phyloP scores from a whole-genome alignment of 2,888 invertebrate genomes.

The Callosobruchus maculatus region DNA sequence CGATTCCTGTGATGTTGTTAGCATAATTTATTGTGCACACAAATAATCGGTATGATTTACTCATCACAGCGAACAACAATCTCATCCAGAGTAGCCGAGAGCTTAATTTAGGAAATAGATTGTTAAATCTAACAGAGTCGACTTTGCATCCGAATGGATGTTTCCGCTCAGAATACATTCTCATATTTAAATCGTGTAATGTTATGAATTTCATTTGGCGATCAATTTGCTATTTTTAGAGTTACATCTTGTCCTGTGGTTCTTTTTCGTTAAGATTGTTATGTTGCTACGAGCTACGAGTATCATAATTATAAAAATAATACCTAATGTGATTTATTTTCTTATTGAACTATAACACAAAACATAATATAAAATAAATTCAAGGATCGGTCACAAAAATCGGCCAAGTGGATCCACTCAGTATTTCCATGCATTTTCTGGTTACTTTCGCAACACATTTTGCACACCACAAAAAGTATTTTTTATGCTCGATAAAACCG shows the following conservation, averaged over 20 bases:
- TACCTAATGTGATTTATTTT: too few species aligned
- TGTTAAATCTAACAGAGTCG: conserved; percentile 51
- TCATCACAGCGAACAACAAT: conserved; percentile 35
- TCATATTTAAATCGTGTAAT: conserved; percentile 51
- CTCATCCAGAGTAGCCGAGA: conserved; percentile 42
- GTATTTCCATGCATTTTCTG: too few species aligned
- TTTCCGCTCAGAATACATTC: conserved; percentile 51
- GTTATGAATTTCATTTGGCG: conserved; percentile 46
- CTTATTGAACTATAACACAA: too few species aligned
- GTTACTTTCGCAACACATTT: too few species aligned
- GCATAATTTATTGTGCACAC: conserved; percentile 17
- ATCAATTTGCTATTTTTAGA: conserved; percentile 15
- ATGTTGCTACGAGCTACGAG: too few species aligned
- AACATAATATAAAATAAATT: too few species aligned
- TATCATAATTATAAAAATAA: too few species aligned
- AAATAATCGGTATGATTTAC: conserved; percentile 15
- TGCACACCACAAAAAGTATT: too few species aligned
- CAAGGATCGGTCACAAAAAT: too few species aligned
- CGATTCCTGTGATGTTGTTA: conserved; percentile 18
- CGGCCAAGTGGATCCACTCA: too few species aligned
- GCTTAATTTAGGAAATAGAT: conserved; percentile 52
- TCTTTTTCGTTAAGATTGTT: background rate
- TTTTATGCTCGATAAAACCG: too few species aligned
- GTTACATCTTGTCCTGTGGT: background rate
- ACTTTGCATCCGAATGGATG: conserved; percentile 52